Conservation (phyloP, 2,888 invertebrate species). For the Melieria omissa region DNA sequence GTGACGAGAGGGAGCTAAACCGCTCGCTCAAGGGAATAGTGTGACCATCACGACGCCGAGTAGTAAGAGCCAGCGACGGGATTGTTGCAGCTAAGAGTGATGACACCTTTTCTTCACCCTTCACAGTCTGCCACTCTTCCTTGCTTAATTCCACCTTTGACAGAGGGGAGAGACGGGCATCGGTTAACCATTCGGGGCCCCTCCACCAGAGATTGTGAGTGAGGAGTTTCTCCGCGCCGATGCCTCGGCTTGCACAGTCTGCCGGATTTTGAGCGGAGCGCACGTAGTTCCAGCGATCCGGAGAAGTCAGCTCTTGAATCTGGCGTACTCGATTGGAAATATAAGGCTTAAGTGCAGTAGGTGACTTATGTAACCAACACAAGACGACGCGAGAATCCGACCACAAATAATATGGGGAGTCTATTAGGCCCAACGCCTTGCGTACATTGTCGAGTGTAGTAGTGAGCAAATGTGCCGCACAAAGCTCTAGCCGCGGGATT, state of each 20-base stretch:
- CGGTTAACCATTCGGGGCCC: neutral
- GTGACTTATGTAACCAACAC: conserved; percentile 25
- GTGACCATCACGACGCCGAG: neutral
- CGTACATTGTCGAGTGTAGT: neutral
- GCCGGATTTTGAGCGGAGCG: neutral
- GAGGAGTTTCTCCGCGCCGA: no score
- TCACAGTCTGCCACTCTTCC: neutral
- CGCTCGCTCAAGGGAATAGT: neutral
- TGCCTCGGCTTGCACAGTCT: no score
- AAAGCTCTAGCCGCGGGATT: conserved; percentile 20
- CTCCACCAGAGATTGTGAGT: no score
- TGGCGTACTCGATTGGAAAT: conserved; percentile 19
- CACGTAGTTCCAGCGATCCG: conserved; percentile 44
- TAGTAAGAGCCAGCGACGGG: neutral
- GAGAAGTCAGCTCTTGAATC: conserved; percentile 20
- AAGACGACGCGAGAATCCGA: conserved; percentile 21
- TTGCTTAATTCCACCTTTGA: neutral
- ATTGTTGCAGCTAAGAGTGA: neutral
- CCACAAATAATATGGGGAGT: conserved; percentile 10
- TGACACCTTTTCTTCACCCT: neutral
- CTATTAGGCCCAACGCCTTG: neutral
- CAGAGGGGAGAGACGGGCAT: neutral
- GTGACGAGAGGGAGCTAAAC: neutral
- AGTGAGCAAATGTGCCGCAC: conserved; percentile 15
- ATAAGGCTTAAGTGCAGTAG: neutral